Percentiles rank a stretch among this genome's conserved stretches.
Conservation (phyloP, 1,140 invertebrate species). For the Ruditapes philippinarum region DNA sequence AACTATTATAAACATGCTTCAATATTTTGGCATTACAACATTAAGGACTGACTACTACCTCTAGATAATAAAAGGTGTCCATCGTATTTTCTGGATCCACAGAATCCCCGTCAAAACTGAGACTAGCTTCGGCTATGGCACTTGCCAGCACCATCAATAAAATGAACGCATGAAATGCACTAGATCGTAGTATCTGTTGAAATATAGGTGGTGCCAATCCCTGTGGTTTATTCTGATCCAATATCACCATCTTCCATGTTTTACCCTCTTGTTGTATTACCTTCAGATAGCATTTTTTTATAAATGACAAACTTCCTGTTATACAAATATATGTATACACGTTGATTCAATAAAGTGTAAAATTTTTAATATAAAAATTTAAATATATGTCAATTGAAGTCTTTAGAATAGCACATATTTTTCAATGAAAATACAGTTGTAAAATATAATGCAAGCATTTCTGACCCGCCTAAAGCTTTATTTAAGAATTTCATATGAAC, state of each 20-base stretch:
- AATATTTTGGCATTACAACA: too few species aligned
- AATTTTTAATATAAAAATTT: too few species aligned
- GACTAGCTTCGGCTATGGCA: conserved; percentile 98
- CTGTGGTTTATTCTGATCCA: conserved; percentile 98
- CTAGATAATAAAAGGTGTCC: conserved; percentile 96
- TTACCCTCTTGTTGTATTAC: conserved; percentile 90
- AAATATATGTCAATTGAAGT: too few species aligned
- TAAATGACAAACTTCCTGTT: background rate
- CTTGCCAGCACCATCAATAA: conserved; percentile 98
- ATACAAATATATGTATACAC: too few species aligned
- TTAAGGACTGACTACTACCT: conserved; percentile 89
- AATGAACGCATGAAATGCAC: conserved; percentile 94
- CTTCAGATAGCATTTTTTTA: conserved; percentile 85
- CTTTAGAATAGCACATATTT: too few species aligned
- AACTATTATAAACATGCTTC: too few species aligned
- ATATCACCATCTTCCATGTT: conserved; percentile 96
- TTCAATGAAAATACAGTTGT: too few species aligned
- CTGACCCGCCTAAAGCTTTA: too few species aligned
- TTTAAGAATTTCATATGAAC: too few species aligned
- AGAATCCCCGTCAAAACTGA: conserved; percentile 97
- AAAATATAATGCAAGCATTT: too few species aligned
- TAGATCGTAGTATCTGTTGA: conserved; percentile 94
- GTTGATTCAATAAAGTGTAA: too few species aligned
- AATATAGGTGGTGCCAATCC: conserved; percentile 95
- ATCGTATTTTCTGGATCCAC: conserved; percentile 92